phyloP scores from a whole-genome alignment of 2,888 invertebrate genomes.

The Agriopis marginaria region DNA sequence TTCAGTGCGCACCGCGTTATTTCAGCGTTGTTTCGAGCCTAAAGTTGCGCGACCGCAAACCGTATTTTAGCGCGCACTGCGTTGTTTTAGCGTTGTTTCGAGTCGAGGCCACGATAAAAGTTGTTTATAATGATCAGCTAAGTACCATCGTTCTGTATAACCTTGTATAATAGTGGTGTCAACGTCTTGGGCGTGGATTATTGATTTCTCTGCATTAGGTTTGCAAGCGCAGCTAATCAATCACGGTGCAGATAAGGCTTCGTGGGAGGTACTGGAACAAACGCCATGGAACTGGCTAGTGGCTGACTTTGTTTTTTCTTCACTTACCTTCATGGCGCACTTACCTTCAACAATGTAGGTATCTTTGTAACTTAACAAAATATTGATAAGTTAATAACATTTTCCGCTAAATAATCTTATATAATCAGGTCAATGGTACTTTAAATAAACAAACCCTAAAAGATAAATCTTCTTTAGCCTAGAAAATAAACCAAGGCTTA shows the following conservation, averaged over 20 bases:
- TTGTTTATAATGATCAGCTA: background rate
- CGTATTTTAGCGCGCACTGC: too few species aligned
- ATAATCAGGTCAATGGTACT: background rate
- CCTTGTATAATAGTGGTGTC: constrained; percentile 16
- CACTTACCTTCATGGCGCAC: background rate
- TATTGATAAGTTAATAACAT: too few species aligned
- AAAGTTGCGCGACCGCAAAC: too few species aligned
- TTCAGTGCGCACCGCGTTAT: too few species aligned
- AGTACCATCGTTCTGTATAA: background rate
- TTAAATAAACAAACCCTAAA: constrained; percentile 10
- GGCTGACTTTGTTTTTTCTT: constrained; percentile 19
- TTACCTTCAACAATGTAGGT: too few species aligned
- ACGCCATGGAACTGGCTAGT: constrained; percentile 15
- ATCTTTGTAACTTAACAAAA: too few species aligned
- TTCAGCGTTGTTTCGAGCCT: too few species aligned
- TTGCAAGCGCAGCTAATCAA: constrained; percentile 39
- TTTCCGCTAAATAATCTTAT: background rate
- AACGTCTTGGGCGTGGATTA: constrained; percentile 36
- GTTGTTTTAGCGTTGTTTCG: too few species aligned
- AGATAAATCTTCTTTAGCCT: background rate
- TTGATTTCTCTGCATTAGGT: constrained; percentile 45
- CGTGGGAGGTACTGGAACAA: constrained; percentile 44
- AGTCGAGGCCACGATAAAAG: too few species aligned
- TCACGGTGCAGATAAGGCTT: constrained; percentile 44
- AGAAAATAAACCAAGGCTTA: constrained; percentile 3